Percentiles rank a stretch among this genome's conserved stretches.
Conservation (phyloP, 2,113 vertebrate genomes). For the Sardina pilchardus region DNA sequence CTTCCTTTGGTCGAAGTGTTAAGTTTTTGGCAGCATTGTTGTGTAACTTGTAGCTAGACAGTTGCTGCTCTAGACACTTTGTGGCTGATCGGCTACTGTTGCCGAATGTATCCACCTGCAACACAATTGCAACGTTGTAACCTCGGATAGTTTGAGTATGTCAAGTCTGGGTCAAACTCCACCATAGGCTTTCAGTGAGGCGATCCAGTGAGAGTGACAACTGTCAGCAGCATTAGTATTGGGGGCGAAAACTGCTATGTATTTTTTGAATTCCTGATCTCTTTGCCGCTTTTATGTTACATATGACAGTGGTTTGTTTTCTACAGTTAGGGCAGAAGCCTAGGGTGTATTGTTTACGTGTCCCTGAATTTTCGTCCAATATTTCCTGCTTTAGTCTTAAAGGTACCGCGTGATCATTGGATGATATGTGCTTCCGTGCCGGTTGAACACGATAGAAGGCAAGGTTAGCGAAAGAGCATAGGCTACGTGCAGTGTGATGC, state of each 20-base stretch:
- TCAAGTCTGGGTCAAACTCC: neutral
- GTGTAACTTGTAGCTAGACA: neutral
- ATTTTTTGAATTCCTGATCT: neutral
- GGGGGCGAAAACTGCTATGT: neutral
- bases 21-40: neutral
- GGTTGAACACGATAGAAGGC: neutral
- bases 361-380: conserved; percentile 6
- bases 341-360: conserved; percentile 4
- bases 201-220: neutral
- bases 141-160: neutral
- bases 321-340: neutral
- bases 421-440: neutral
- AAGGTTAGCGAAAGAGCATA: neutral
- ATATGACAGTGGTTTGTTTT: neutral
- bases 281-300: neutral
- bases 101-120: neutral
- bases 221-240: neutral
- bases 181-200: too few relatives aligned
- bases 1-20: too few relatives aligned
- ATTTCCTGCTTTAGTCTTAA: conserved; percentile 9
- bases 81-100: neutral
- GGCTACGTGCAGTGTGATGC: neutral
- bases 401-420: neutral
- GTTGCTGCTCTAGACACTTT: neutral
- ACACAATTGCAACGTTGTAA: neutral